Conservation (phyloP, 2,888 invertebrate species). For the Lucinisca nassula region DNA sequence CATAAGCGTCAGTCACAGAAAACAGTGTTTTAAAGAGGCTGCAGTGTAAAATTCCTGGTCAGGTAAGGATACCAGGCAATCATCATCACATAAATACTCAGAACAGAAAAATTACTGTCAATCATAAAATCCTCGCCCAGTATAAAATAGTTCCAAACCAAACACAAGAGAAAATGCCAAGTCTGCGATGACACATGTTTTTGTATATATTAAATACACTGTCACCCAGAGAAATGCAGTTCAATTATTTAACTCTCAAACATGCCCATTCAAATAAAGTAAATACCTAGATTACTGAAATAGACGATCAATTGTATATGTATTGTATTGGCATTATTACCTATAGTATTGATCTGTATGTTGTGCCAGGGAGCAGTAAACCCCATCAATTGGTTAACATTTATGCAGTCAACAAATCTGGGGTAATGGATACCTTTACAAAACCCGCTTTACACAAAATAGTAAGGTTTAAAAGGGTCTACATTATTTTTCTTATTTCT, state of each 20-base stretch:
- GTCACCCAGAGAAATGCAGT: slow-evolving; percentile 18
- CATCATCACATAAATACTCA: no score
- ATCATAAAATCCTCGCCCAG: not conserved
- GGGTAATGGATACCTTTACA: no score
- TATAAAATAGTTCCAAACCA: not conserved
- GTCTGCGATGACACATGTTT: not conserved
- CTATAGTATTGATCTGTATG: not conserved
- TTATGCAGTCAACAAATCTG: no score
- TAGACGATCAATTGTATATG: slow-evolving; percentile 20
- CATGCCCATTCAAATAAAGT: slow-evolving; percentile 56
- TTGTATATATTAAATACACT: not conserved
- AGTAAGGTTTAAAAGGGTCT: no score
- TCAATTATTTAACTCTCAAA: slow-evolving; percentile 37
- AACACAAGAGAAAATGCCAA: not conserved
- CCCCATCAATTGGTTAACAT: no score
- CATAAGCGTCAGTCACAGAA: no score
- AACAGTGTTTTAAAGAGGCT: no score
- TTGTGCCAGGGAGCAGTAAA: no score
- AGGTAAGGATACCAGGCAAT: not conserved
- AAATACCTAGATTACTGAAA: slow-evolving; percentile 53
- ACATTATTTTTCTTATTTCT: no score
- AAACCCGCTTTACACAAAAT: no score
- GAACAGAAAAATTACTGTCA: not conserved
- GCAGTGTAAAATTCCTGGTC: not conserved
- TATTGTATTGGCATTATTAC: slow-evolving; percentile 1